These are phyloP conservation scores for Oncorhynchus nerka DNA, from an alignment of 2,113 vertebrate species.

Conservation along the genomic window DNA sequence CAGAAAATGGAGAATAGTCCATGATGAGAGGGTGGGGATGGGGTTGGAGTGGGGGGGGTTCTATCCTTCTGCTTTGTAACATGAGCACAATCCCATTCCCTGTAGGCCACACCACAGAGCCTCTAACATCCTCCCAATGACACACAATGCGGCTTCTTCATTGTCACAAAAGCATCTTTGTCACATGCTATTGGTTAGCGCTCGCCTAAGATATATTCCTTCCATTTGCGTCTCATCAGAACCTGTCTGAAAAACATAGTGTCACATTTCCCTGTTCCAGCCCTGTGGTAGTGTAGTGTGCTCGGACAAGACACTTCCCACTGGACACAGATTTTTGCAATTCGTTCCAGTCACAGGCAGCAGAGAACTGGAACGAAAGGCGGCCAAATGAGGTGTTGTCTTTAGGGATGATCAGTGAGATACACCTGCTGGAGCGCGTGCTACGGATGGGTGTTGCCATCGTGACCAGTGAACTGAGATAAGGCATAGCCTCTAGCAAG, in stretches of 20 bases:
- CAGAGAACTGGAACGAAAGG: too few relatives aligned
- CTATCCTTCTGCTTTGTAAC: not conserved
- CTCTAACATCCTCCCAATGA: not conserved
- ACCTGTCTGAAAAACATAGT: not conserved
- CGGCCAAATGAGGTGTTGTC: too few relatives aligned
- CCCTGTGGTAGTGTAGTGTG: not conserved
- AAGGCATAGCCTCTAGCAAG: not conserved
- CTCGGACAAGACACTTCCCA: not conserved
- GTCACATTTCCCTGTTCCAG: not conserved
- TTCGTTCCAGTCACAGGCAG: too few relatives aligned
- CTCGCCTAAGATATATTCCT: not conserved
- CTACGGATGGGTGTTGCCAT: too few relatives aligned
- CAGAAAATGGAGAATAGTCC: not conserved
- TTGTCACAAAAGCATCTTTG: constrained; percentile 1
- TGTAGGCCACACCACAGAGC: not conserved
- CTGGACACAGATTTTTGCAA: too few relatives aligned
- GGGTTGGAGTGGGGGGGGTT: not conserved
- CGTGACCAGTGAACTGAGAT: too few relatives aligned
- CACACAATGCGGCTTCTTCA: not conserved
- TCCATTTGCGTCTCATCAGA: not conserved
- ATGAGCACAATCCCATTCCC: not conserved
- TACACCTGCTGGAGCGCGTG: too few relatives aligned
- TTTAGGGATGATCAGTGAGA: too few relatives aligned
- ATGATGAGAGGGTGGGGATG: not conserved
- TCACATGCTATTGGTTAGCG: not conserved